Evolutionary conservation across 2,113 vertebrate genomes (phyloP).

Genomic region (Neopipo cinnamomea): DNA sequence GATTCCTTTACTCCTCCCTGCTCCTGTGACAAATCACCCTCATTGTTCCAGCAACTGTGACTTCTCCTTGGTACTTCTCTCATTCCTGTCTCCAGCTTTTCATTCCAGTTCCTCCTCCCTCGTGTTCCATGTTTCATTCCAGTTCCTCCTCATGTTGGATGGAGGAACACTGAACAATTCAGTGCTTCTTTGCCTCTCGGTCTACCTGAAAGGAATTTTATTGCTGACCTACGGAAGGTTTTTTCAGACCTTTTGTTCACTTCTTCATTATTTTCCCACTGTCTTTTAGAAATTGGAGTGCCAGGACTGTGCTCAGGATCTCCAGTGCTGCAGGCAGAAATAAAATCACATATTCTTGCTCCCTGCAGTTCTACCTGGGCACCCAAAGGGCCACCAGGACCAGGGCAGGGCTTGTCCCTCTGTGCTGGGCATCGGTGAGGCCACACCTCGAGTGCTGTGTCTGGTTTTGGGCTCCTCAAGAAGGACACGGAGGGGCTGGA

Average conservation of each 20-base stretch:
- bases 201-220: neutral
- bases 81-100: neutral
- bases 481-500: neutral
- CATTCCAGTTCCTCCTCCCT: neutral
- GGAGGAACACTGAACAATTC: neutral
- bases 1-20: neutral
- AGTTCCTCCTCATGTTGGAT: neutral
- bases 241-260: neutral
- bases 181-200: neutral
- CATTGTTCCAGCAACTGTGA: rapidly evolving
- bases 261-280: neutral
- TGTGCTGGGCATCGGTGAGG: neutral
- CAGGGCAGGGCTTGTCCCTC: neutral
- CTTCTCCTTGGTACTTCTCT: neutral
- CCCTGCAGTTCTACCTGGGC: neutral
- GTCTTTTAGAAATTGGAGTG: neutral
- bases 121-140: neutral
- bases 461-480: neutral
- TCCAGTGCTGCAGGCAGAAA: neutral
- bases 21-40: neutral
- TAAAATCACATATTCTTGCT: neutral
- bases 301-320: neutral
- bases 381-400: neutral
- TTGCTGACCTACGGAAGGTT: neutral
- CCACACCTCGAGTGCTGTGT: neutral